Evolutionary conservation across 2,113 vertebrate genomes (phyloP).

Genomic region (Cryptomyrus ogoouensis): DNA sequence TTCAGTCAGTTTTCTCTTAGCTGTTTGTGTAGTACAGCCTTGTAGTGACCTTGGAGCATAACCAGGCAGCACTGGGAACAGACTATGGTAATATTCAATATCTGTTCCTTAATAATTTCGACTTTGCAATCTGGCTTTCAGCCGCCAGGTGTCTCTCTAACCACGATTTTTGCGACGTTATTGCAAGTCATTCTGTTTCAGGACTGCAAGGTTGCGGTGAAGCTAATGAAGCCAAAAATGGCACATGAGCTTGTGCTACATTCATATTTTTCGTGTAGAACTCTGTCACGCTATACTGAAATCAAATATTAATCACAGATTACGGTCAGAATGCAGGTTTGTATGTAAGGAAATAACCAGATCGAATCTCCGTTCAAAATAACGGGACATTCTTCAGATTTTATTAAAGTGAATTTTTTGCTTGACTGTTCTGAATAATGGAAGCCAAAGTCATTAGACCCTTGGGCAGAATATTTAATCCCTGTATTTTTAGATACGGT

Average conservation of each 20-base stretch:
- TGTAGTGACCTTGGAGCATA: background rate
- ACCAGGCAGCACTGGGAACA: background rate
- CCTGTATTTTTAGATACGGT: background rate
- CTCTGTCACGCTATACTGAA: background rate
- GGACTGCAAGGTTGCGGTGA: background rate
- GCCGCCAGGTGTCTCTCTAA: constrained; percentile 16
- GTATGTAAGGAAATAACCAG: background rate
- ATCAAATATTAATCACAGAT: background rate
- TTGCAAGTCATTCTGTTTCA: background rate
- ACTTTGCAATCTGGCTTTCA: background rate
- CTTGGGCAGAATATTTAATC: background rate
- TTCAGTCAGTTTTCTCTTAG: background rate
- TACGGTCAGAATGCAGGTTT: background rate
- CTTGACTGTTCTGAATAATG: constrained; percentile 2
- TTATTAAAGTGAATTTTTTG: background rate
- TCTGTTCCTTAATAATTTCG: background rate
- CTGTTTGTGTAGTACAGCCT: background rate
- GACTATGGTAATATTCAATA: background rate
- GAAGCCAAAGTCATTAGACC: background rate
- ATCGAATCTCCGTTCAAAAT: background rate
- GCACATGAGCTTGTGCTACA: background rate
- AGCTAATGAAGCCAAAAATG: background rate
- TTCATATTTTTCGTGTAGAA: background rate
- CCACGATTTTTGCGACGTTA: background rate
- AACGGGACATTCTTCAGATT: background rate